A percentile compares a stretch with the other conserved stretches of the same genome.
Evolutionary conservation across 2,113 vertebrate species (phyloP).

Genomic region (Grammomys surdaster): DNA sequence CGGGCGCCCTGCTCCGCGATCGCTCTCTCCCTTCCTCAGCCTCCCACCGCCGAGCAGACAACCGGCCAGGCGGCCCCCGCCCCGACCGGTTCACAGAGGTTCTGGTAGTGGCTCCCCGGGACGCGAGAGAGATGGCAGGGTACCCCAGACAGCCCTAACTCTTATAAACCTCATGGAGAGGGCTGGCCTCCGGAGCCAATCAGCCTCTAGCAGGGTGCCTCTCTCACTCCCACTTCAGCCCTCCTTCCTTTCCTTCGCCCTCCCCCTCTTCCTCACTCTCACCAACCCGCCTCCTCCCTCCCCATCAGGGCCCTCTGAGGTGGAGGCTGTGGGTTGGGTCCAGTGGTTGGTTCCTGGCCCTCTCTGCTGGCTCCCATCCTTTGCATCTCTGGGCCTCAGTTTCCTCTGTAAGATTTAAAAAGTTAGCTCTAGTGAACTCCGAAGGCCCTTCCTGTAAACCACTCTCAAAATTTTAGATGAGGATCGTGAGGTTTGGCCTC

Average conservation of each 20-base stretch:
- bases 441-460: not conserved
- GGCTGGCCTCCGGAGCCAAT: slow-evolving; percentile 76
- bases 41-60: not conserved
- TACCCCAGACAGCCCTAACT: slow-evolving; percentile 51
- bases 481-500: not conserved
- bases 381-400: not conserved
- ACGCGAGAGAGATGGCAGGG: slow-evolving; percentile 49
- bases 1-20: not conserved
- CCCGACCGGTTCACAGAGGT: not conserved
- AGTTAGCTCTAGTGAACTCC: not conserved
- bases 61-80: slow-evolving; percentile 39
- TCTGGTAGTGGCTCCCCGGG: slow-evolving; percentile 30
- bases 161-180: slow-evolving; percentile 75
- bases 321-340: not conserved
- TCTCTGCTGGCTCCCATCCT: not conserved
- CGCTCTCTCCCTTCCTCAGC: not conserved
- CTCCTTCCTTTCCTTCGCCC: slow-evolving; percentile 70
- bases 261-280: slow-evolving; percentile 41
- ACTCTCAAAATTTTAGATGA: too few relatives aligned
- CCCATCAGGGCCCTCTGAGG: not conserved
- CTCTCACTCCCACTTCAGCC: slow-evolving; percentile 76
- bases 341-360: not conserved
- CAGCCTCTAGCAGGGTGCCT: slow-evolving; percentile 65
- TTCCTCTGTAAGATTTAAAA: not conserved
- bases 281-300: not conserved